These are phyloP conservation scores for Oreonectes daqikongensis DNA, from an alignment of 2,797 vertebrate species.

Conservation along the genomic window DNA sequence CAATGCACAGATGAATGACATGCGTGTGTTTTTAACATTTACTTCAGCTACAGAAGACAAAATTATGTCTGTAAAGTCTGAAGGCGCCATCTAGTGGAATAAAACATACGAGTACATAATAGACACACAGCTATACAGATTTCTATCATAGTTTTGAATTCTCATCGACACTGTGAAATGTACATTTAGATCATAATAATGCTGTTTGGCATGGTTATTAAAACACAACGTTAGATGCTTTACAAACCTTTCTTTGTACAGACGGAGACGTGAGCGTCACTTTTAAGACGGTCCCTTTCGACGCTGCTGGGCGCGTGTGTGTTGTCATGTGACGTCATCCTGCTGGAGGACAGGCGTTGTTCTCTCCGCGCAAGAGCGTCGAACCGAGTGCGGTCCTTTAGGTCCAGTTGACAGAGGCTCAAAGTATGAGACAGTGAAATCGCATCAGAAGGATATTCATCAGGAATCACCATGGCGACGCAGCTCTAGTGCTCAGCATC, in stretches of 20 bases:
- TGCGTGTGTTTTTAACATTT: no score
- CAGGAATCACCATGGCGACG: conserved; percentile 66
- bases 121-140: neutral
- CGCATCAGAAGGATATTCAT: conserved; percentile 30
- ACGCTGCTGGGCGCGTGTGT: conserved; percentile 34
- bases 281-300: conserved; percentile 21
- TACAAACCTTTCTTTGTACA: neutral
- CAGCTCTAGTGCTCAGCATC: conserved; percentile 68
- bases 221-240: neutral
- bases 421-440: conserved; percentile 59
- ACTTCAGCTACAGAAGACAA: neutral
- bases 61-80: neutral
- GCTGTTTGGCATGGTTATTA: neutral
- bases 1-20: no score
- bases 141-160: neutral
- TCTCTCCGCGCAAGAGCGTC: conserved; percentile 48
- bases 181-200: neutral
- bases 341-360: conserved; percentile 61
- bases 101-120: neutral
- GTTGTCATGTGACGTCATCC: conserved; percentile 73
- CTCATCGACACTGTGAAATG: neutral
- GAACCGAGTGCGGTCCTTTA: conserved; percentile 17
- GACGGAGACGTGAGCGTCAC: neutral
- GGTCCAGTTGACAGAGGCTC: conserved; percentile 11
- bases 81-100: neutral